These are phyloP conservation scores for Muntiacus reevesi DNA, from an alignment of 2,113 vertebrate species.

Conservation along the genomic window DNA sequence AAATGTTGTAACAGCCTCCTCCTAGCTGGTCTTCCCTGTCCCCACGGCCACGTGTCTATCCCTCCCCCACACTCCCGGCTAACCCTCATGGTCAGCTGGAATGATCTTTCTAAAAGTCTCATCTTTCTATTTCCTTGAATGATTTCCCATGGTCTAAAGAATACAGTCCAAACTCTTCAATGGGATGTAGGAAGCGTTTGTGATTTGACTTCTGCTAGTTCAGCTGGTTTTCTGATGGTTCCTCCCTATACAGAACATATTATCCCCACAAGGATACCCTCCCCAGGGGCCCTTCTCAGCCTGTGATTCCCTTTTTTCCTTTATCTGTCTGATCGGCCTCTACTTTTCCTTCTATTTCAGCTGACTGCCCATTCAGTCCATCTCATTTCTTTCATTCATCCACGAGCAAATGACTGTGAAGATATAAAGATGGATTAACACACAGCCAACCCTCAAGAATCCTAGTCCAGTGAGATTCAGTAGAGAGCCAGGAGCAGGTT, in stretches of 20 bases:
- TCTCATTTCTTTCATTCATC: background rate
- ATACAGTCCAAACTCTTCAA: background rate
- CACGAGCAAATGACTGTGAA: background rate
- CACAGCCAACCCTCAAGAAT: background rate
- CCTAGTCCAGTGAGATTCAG: background rate
- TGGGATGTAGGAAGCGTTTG: background rate
- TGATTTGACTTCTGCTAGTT: background rate
- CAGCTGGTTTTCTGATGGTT: background rate
- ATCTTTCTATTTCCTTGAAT: conserved; percentile 3
- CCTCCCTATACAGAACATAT: rapidly evolving
- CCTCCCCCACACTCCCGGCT: background rate
- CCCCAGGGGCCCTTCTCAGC: background rate
- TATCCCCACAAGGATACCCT: background rate
- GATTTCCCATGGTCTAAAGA: background rate
- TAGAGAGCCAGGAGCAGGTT: background rate
- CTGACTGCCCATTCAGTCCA: background rate
- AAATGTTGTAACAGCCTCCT: background rate
- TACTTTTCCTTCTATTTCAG: background rate
- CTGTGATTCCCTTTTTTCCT: background rate
- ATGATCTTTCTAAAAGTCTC: background rate
- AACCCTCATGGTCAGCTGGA: background rate
- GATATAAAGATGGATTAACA: background rate
- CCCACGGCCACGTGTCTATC: background rate
- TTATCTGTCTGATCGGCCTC: background rate
- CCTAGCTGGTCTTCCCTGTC: background rate